A percentile compares a stretch with the other conserved stretches of the same genome.
Conservation (phyloP, 2,888 invertebrate genomes). For the Cyclophora albipunctata region DNA sequence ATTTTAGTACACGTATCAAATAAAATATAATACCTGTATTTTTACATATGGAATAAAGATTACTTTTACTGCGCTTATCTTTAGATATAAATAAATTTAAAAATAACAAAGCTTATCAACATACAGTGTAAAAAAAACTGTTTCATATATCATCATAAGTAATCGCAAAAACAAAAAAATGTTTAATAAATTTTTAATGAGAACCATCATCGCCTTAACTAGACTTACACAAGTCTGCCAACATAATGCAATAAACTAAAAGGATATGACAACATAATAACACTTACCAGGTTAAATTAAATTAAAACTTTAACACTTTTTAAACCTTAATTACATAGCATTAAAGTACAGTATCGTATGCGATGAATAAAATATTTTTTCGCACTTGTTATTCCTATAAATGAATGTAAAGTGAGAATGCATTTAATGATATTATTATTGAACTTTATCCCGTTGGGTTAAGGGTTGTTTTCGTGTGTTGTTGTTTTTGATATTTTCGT, state of each 20-base stretch:
- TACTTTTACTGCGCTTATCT: no score
- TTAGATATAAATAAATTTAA: no score
- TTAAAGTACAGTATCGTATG: constrained; percentile 15
- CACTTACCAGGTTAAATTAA: constrained; percentile 1
- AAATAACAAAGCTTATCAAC: no score
- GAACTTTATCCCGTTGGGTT: neutral
- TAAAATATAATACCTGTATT: no score
- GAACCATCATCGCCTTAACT: constrained; percentile 16
- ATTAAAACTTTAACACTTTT: constrained; percentile 7
- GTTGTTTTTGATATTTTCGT: constrained; percentile 5
- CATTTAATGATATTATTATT: neutral
- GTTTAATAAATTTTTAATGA: no score
- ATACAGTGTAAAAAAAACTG: no score
- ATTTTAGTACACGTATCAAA: no score
- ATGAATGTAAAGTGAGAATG: constrained; percentile 3
- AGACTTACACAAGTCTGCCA: constrained; percentile 15
- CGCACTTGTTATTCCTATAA: constrained; percentile 8
- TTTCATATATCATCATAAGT: no score
- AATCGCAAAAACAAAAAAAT: no score
- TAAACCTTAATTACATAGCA: constrained; percentile 5
- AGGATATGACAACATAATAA: constrained; percentile 41
- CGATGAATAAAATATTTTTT: constrained; percentile 11
- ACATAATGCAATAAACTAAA: constrained; percentile 24
- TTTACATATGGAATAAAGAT: no score
- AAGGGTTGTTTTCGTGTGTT: neutral